phyloP scores from a whole-genome alignment of 1,140 invertebrate species.

The Ceratina calcarata region DNA sequence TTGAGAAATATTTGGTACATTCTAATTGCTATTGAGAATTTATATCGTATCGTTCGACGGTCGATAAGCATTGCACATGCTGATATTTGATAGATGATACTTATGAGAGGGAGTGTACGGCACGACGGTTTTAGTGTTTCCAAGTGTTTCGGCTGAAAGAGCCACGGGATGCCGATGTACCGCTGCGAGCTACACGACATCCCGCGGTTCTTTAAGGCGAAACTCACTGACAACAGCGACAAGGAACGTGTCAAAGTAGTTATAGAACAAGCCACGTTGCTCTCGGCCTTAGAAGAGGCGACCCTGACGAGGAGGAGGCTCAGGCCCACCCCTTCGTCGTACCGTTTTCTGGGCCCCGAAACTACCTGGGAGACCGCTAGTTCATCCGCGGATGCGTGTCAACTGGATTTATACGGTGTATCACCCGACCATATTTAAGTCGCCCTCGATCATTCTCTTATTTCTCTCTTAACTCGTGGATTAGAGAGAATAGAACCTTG shows the following conservation, averaged over 20 bases:
- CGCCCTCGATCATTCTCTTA: not conserved
- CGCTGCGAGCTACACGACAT: constrained; percentile 65
- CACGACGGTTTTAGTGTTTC: constrained; percentile 51
- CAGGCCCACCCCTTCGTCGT: constrained; percentile 27
- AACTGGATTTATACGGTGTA: constrained; percentile 28
- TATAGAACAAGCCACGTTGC: constrained; percentile 59
- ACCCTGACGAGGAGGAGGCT: constrained; percentile 40
- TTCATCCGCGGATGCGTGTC: constrained; percentile 27
- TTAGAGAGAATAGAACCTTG: not conserved
- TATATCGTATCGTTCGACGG: too few relatives aligned
- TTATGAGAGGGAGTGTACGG: too few relatives aligned
- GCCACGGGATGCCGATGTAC: constrained; percentile 39
- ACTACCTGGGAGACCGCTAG: constrained; percentile 13
- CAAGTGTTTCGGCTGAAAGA: constrained; percentile 49
- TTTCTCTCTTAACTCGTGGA: not conserved
- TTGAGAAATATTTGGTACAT: too few relatives aligned
- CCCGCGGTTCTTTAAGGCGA: constrained; percentile 71
- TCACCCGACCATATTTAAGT: constrained; percentile 8
- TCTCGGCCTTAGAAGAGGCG: constrained; percentile 34
- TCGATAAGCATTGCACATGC: not conserved
- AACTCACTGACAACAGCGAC: constrained; percentile 68
- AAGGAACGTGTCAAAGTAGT: constrained; percentile 76
- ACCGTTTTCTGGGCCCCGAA: too few relatives aligned
- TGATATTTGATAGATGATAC: too few relatives aligned
- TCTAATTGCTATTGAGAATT: too few relatives aligned